Conservation (phyloP, 1,140 invertebrate genomes). For the Samia ricini region DNA sequence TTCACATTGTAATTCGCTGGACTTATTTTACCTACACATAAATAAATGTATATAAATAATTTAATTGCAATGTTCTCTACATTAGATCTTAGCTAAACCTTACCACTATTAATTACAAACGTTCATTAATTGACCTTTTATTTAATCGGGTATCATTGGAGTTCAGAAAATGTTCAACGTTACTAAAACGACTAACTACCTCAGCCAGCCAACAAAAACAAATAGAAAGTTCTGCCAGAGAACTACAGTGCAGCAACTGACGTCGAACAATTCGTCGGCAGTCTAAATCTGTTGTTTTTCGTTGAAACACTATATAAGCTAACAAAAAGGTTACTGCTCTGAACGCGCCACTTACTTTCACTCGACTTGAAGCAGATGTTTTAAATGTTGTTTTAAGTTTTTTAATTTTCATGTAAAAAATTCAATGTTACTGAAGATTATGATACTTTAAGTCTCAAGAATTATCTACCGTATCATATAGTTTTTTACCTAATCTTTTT, state of each 20-base stretch:
- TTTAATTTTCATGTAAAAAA: neutral
- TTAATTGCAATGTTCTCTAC: too few species aligned
- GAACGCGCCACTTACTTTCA: neutral
- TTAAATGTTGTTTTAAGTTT: neutral
- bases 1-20: too few species aligned
- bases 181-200: neutral
- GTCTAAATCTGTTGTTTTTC: neutral
- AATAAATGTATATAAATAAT: too few species aligned
- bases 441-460: too few species aligned
- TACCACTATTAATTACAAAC: too few species aligned
- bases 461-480: too few species aligned
- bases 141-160: neutral
- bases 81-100: too few species aligned
- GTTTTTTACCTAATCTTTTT: too few species aligned
- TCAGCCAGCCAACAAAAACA: neutral
- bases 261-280: neutral
- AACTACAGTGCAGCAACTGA: neutral
- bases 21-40: too few species aligned
- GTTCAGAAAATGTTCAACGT: neutral
- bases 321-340: neutral
- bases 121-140: too few species aligned
- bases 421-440: too few species aligned
- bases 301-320: neutral
- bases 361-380: neutral
- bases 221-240: neutral